Conservation (phyloP, 2,113 vertebrate species). For the Gymnogyps californianus region DNA sequence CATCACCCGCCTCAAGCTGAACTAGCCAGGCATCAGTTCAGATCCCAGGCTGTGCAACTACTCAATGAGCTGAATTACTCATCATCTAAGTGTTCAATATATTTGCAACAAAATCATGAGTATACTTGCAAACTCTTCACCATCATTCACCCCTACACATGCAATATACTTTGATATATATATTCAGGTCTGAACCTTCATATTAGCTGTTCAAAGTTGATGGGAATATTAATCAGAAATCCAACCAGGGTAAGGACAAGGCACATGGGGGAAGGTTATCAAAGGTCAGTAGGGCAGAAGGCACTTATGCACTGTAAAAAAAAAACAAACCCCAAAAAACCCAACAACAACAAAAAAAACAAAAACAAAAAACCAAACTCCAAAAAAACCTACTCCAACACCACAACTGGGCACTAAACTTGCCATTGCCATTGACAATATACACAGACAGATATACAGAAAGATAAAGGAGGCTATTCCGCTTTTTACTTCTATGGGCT, state of each 20-base stretch:
- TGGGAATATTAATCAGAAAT: background rate
- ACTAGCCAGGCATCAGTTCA: background rate
- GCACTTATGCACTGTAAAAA: background rate
- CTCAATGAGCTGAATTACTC: background rate
- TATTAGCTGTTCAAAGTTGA: background rate
- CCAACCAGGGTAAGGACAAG: background rate
- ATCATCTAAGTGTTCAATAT: rapidly evolving
- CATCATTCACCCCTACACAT: background rate
- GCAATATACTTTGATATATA: background rate
- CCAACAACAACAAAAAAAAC: background rate
- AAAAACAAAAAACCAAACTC: background rate
- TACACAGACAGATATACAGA: background rate
- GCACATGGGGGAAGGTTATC: background rate
- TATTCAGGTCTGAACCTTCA: background rate
- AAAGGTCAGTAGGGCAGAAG: background rate
- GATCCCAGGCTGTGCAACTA: background rate
- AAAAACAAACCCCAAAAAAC: background rate
- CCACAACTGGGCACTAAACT: background rate
- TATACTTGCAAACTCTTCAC: background rate
- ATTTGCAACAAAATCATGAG: background rate
- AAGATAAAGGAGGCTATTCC: background rate
- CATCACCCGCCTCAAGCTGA: background rate
- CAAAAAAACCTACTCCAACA: background rate
- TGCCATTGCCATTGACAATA: background rate
- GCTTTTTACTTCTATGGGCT: background rate